Evolutionary conservation across 1,140 invertebrate genomes (phyloP), one percentile per base, ranked within the genome.

Genomic region (Pinna nobilis): DNA sequence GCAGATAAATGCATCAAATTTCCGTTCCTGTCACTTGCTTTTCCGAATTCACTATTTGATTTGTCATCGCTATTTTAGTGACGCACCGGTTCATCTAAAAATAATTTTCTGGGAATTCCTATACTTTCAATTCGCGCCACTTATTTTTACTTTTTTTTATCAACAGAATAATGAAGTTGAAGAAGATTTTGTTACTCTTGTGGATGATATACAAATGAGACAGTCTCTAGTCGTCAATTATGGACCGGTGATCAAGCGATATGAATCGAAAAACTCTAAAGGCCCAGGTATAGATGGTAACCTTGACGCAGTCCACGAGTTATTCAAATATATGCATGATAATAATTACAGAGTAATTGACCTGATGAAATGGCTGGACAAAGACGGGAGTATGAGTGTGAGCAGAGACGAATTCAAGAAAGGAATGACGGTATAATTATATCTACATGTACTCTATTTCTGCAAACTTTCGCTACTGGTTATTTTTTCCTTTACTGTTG

Each of bases 301-400:
- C 18, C 76, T 85, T 50, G 61, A 82, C 20, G 83, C 82, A 33
- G 65, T 87, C 33, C 76, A 79, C 51, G 73, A 82, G 37, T 50
- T 74, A 6, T 74, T 49, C 33, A 74, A 64, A 53, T 87, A 80
- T 57, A 82, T 83, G 47, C 66, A 75, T 25, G 78, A 79, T 25
- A 74, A 78, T 55, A 80, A 82, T 13, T 80, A 85, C 37, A 69
- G 84, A n/a, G 74, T 87, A 7, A 84, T 87, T 33, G 86, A 87
- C 69, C 59, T 87, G 28, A 86, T 87, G 77, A 84, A 84, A 50
- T 77, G 82, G 55, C 73, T 86, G 18, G 86, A 87, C 59, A 83
- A 78, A 59, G 84, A 87, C 68, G 47, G 76, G 3, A 84, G 76
- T 41, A 81, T 81, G 81, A 67, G 76, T 25, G 70, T 87, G 15